Evolutionary conservation across 2,888 invertebrate genomes (phyloP).

Genomic region (Dynastes hyllus): DNA sequence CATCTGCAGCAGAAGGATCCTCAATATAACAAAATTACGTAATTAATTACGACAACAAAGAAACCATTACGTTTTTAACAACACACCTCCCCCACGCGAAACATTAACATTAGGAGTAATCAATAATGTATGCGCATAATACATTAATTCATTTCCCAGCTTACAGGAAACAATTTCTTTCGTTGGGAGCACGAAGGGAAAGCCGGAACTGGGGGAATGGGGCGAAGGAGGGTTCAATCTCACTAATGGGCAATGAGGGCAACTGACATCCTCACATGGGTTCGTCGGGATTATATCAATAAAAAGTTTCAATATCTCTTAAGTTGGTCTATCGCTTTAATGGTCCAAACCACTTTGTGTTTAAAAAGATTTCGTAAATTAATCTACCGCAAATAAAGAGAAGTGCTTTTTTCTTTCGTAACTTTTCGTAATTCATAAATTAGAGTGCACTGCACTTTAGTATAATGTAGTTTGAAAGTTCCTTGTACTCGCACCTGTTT

Average conservation of each 20-base stretch:
- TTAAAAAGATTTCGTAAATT: conserved; percentile 47
- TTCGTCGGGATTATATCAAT: conserved; percentile 68
- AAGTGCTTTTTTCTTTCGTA: conserved; percentile 23
- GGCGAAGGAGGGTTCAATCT: conserved; percentile 60
- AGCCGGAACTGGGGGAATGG: conserved; percentile 73
- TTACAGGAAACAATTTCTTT: conserved; percentile 70
- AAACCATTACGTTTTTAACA: conserved; percentile 24
- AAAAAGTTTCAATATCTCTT: conserved; percentile 65
- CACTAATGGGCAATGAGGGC: conserved; percentile 66
- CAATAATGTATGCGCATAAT: conserved; percentile 71
- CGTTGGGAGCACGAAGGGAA: conserved; percentile 69
- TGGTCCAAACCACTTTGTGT: conserved; percentile 48
- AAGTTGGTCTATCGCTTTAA: conserved; percentile 53
- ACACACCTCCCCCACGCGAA: background rate
- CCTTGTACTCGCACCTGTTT: background rate
- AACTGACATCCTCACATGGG: conserved; percentile 69
- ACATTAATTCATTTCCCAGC: conserved; percentile 70
- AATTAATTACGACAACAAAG: conserved; percentile 23
- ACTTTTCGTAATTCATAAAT: conserved; percentile 34
- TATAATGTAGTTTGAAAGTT: conserved; percentile 2
- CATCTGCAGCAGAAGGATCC: background rate
- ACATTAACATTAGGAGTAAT: conserved; percentile 70
- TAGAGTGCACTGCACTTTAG: conserved; percentile 14
- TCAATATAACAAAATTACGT: conserved; percentile 11
- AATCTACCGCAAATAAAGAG: conserved; percentile 35